These are phyloP conservation scores for Hybognathus amarus DNA, from an alignment of 2,797 vertebrate species.

Conservation along the genomic window DNA sequence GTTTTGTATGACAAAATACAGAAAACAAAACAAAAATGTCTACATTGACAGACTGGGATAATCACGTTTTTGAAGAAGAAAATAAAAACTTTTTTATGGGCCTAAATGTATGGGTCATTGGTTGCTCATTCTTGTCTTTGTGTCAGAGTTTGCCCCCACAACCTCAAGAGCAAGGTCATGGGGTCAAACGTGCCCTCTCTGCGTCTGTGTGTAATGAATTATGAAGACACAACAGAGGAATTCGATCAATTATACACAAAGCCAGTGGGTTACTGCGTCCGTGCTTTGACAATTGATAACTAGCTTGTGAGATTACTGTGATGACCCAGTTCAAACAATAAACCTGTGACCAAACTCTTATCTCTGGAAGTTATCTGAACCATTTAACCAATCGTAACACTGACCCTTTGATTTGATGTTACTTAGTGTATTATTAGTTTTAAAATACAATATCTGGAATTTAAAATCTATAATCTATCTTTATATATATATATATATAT, in stretches of 20 bases:
- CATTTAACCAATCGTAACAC: not conserved
- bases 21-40: too few species aligned
- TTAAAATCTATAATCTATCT: not conserved
- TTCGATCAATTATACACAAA: conserved; percentile 14
- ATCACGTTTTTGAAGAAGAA: not conserved
- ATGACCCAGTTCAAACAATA: conserved; percentile 10
- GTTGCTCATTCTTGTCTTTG: not conserved
- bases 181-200: conserved; percentile 5
- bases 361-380: not conserved
- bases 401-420: not conserved
- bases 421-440: not conserved
- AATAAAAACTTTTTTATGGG: too few species aligned
- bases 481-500: too few species aligned
- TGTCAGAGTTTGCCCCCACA: conserved; percentile 1
- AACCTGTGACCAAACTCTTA: conserved; percentile 6
- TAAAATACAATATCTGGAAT: not conserved
- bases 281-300: not conserved
- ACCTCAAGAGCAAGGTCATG: conserved; percentile 13
- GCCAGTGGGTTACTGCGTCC: not conserved
- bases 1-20: too few species aligned
- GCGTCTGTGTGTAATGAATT: conserved; percentile 49
- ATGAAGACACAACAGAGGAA: conserved; percentile 32
- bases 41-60: not conserved
- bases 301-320: conserved; percentile 11
- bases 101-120: not conserved